Evolutionary conservation across 2,113 vertebrate species (phyloP).

Genomic region (Pelvicachromis taeniatus): DNA sequence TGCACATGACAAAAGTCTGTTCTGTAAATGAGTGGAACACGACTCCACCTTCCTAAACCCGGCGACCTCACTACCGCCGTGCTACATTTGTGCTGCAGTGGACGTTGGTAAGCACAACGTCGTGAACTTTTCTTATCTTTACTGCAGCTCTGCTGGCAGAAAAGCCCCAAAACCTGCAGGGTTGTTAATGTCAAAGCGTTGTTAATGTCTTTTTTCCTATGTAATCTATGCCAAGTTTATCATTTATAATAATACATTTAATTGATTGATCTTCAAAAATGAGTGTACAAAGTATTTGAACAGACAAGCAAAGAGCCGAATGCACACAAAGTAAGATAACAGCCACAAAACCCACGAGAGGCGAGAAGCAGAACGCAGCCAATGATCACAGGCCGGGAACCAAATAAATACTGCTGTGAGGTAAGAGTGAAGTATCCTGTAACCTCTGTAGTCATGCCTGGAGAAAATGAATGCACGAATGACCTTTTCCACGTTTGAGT

Average conservation of each 20-base stretch:
- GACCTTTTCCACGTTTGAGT: not conserved
- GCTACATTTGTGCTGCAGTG: not conserved
- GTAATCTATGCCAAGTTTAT: not conserved
- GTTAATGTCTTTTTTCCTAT: accelerated
- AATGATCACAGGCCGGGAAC: not conserved
- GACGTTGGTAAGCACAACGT: not conserved
- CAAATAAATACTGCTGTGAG: not conserved
- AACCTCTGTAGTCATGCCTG: not conserved
- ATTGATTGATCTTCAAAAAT: not conserved
- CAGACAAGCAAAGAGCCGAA: not conserved
- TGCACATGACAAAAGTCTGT: not conserved
- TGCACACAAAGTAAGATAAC: not conserved
- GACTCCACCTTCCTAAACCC: not conserved
- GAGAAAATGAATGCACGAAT: not conserved
- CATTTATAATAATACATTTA: not conserved
- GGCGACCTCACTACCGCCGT: not conserved
- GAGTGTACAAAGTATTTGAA: not conserved
- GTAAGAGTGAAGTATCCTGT: not conserved
- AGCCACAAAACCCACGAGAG: not conserved
- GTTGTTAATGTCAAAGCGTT: not conserved
- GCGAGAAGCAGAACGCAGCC: not conserved
- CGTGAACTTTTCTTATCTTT: not conserved
- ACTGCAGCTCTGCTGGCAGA: not conserved
- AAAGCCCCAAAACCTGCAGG: too few relatives aligned
- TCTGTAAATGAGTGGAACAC: not conserved